Base-by-base conservation (phyloP, 2,113 vertebrate genomes). In the Stegastes partitus region DNA sequence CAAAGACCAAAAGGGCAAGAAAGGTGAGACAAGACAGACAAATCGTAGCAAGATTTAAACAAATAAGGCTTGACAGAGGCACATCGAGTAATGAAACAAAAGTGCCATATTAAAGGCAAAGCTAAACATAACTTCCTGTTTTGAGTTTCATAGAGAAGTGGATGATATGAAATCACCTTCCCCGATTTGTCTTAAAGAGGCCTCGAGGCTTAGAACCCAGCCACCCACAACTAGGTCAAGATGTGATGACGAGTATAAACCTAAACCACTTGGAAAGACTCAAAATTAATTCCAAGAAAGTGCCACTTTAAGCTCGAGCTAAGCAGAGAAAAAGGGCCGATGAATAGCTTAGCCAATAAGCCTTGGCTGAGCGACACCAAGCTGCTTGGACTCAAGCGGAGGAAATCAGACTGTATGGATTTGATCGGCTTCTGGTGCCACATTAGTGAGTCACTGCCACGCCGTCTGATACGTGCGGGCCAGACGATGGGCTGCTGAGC, bases 61-160 rank as follows among this genome's bases (percentile, higher is more conserved):
- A 47, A 18, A 47, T 47, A 47, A 16, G 4, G 44, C 16, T 18
- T 18, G 16, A 18, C 16, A n/a, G 18, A 19, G 47, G 8, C 18
- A n/a, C 3, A 9, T 49, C 16, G 47, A 28, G 9, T 31, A 28
- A 47, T 0, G 14, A 45, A 75, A 74, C 12, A 22, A 45, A 23
- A 68, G 10, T 26, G n/a, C 12, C 18, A 25, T 1, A 25, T 37
- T 66, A 73, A 53, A 26, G 26, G 34, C 8, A 28, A 51, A 51
- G 56, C 50, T 54, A 6, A 57, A 53, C 45, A 61, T 2, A 4
- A 77, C 57, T 90, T 92, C 89, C 88, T 90, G 75, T 84, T 91
- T 71, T 54, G n/a, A 74, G 76, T 92, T 89, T 89, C 86, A 87
- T 59, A 70, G 74, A 87, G 87, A 92, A 88, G 87, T 72, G 9